Conservation (phyloP, 2,888 invertebrate species). For the Calameuta idolon region DNA sequence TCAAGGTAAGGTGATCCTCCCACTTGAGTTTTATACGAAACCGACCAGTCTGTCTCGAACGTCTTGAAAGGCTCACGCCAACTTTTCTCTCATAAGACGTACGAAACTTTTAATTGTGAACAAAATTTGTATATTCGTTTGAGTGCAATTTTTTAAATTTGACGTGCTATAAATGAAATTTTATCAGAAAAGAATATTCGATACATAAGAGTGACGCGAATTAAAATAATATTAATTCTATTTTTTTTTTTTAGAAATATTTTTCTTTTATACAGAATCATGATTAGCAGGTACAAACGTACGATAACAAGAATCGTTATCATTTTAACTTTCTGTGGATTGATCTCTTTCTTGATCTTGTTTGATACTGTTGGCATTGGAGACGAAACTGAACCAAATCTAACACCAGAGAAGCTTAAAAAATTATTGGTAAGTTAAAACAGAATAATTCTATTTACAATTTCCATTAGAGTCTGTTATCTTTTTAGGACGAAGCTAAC, state of each 20-base stretch:
- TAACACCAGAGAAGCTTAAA: slow-evolving; percentile 11
- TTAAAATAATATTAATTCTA: too few species aligned
- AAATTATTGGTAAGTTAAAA: slow-evolving; percentile 35
- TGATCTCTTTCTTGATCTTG: slow-evolving; percentile 7
- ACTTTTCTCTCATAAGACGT: neutral
- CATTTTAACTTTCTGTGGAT: neutral
- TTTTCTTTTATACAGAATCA: neutral
- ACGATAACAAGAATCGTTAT: slow-evolving; percentile 6
- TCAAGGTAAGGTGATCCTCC: slow-evolving; percentile 30
- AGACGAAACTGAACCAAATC: slow-evolving; percentile 11
- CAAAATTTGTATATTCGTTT: neutral
- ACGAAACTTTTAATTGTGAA: neutral
- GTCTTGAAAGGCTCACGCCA: neutral
- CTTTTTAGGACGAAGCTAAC: slow-evolving; percentile 61
- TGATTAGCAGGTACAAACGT: slow-evolving; percentile 10
- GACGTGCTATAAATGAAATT: neutral
- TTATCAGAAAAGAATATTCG: neutral
- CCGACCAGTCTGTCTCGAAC: slow-evolving; percentile 36
- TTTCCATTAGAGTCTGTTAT: slow-evolving; percentile 9
- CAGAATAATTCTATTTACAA: neutral
- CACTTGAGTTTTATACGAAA: slow-evolving; percentile 25
- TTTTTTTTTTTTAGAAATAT: neutral
- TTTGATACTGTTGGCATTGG: neutral
- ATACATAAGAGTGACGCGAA: neutral
- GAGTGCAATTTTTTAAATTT: neutral